These are phyloP conservation scores for Hepsetus odoe DNA, from an alignment of 2,113 vertebrate genomes.

Conservation along the genomic window DNA sequence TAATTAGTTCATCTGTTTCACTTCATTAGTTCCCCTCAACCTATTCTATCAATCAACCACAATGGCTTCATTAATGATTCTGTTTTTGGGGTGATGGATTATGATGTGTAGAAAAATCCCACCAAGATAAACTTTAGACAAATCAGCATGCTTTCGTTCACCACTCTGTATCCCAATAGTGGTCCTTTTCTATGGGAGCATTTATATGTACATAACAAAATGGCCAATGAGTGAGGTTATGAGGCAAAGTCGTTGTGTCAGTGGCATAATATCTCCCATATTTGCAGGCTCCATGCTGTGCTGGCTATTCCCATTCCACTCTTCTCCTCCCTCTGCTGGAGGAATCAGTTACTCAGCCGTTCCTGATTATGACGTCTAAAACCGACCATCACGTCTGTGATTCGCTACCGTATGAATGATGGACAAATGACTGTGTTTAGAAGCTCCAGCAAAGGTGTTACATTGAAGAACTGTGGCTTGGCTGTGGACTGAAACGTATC, in stretches of 20 bases:
- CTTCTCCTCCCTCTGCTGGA: conserved; percentile 69
- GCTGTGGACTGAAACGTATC: background rate
- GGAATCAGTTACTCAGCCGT: conserved; percentile 79
- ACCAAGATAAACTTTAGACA: no score
- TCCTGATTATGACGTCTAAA: conserved; percentile 81
- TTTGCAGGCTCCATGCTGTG: conserved; percentile 76
- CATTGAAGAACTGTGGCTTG: background rate
- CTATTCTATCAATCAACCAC: no score
- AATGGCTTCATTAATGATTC: no score
- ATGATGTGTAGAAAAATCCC: no score
- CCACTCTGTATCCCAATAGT: no score
- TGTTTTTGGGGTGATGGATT: no score
- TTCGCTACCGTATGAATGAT: background rate
- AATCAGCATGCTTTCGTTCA: no score
- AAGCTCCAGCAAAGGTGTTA: background rate
- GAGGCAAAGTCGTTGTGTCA: background rate
- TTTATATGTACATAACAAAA: background rate
- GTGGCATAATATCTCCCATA: background rate
- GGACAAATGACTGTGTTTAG: conserved; percentile 15
- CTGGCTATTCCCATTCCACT: conserved; percentile 82
- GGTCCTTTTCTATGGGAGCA: no score
- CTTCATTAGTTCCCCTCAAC: no score
- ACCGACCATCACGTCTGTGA: background rate
- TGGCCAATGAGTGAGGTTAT: no score
- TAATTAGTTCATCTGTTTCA: no score